Percentiles rank a stretch among this genome's conserved stretches.
phyloP scores from a whole-genome alignment of 2,797 vertebrate species.

The Pseudotriccus pelzelni region DNA sequence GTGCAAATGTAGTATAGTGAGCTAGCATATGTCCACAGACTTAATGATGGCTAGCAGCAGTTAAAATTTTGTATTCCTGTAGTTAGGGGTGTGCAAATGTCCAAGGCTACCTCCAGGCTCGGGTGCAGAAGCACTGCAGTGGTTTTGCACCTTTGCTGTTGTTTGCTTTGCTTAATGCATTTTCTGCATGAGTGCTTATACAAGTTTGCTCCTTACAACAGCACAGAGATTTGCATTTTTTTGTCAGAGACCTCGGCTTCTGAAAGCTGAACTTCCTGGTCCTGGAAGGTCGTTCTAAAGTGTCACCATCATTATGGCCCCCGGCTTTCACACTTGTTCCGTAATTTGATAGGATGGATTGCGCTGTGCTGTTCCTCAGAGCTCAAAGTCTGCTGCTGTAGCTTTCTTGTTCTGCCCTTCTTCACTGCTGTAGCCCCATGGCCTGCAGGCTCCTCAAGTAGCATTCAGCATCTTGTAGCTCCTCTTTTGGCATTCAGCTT shows the following conservation, averaged over 20 bases:
- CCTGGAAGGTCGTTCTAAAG: background rate
- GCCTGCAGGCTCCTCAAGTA: background rate
- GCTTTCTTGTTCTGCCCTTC: background rate
- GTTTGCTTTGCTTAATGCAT: background rate
- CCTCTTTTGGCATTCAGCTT: background rate
- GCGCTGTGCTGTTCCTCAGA: background rate
- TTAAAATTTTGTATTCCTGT: background rate
- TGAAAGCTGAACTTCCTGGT: constrained; percentile 21
- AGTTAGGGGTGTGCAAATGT: background rate
- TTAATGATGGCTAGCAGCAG: background rate
- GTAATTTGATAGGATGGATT: background rate
- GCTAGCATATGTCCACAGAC: background rate
- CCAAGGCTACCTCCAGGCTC: background rate
- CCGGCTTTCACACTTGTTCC: constrained; percentile 21
- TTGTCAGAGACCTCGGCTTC: background rate
- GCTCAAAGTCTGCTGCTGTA: background rate
- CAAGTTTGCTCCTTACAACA: background rate
- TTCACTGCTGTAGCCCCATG: background rate
- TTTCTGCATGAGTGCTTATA: background rate
- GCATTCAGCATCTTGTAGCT: background rate
- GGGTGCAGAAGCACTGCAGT: background rate
- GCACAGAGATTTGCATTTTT: background rate
- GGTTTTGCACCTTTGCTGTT: background rate
- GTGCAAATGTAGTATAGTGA: background rate
- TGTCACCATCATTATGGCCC: background rate